Evolutionary conservation across 2,797 vertebrate genomes (phyloP).

Genomic region (Huso huso): DNA sequence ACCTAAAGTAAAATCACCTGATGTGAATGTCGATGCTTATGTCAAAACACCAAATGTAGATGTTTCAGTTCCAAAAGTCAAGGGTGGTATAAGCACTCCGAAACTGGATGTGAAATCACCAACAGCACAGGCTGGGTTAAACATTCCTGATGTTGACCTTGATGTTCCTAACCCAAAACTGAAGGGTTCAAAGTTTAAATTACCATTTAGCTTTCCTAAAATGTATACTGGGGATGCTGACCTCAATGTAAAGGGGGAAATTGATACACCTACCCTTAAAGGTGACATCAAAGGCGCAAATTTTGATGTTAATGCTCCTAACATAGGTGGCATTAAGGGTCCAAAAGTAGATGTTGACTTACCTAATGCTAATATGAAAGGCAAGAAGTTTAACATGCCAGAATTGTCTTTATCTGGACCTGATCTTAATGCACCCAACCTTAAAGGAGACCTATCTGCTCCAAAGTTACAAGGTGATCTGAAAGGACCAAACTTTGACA

Average conservation of each 20-base stretch:
- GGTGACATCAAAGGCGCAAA: no score
- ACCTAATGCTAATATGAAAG: no score
- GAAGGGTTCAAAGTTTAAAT: conserved; percentile 6
- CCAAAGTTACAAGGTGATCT: conserved; percentile 3
- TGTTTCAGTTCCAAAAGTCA: conserved; percentile 22
- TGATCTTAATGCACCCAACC: no score
- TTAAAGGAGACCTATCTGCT: background rate
- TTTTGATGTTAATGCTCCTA: no score
- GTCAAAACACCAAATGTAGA: conserved; percentile 19
- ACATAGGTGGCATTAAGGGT: conserved; percentile 20
- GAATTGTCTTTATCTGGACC: no score
- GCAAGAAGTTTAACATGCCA: no score
- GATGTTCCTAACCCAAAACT: conserved; percentile 13
- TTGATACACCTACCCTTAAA: conserved; percentile 11
- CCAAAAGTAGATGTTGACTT: conserved; percentile 12
- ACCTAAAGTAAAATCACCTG: conserved; percentile 41
- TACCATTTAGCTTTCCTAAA: background rate
- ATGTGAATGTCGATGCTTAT: conserved; percentile 21
- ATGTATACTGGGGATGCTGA: conserved; percentile 1
- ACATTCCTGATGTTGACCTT: conserved; percentile 5
- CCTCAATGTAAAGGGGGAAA: background rate
- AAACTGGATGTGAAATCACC: conserved; percentile 23
- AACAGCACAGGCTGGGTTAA: conserved; percentile 15
- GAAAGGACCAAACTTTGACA: background rate
- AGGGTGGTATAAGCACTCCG: conserved; percentile 19